A percentile compares a stretch with the other conserved stretches of the same genome.
These are phyloP conservation scores for Odontamblyopus lacepedii DNA, from an alignment of 2,797 vertebrate species.

Conservation along the genomic window DNA sequence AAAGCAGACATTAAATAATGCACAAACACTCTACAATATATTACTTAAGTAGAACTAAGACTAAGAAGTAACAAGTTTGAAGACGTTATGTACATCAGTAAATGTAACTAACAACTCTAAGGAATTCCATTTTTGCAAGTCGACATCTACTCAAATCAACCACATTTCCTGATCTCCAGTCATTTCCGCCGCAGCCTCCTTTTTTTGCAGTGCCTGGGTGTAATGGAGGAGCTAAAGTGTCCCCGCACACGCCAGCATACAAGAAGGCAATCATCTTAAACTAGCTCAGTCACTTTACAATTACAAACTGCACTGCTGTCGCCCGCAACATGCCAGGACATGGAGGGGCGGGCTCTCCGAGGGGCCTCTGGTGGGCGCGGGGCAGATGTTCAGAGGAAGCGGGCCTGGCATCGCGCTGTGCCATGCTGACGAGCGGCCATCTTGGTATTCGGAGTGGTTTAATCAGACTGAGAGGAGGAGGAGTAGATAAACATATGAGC, in stretches of 20 bases:
- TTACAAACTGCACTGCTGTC: slow-evolving; percentile 77
- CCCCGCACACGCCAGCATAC: slow-evolving; percentile 73
- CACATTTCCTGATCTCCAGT: background rate
- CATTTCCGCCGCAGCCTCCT: background rate
- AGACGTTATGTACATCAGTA: too few relatives aligned
- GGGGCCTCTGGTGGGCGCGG: slow-evolving; percentile 84
- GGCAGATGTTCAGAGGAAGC: slow-evolving; percentile 86
- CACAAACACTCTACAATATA: too few relatives aligned
- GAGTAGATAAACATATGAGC: background rate
- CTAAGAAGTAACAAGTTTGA: too few relatives aligned
- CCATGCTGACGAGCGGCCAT: slow-evolving; percentile 34
- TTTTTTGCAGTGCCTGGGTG: slow-evolving; percentile 23
- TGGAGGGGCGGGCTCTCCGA: slow-evolving; percentile 77
- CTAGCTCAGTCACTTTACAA: slow-evolving; percentile 28
- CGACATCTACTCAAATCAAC: too few relatives aligned
- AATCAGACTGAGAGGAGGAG: slow-evolving; percentile 25
- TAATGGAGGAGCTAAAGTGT: slow-evolving; percentile 79
- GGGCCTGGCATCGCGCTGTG: slow-evolving; percentile 57
- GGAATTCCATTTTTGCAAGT: too few relatives aligned
- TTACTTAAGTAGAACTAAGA: too few relatives aligned
- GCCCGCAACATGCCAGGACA: slow-evolving; percentile 87
- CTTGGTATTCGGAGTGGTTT: slow-evolving; percentile 51
- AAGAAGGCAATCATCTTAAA: slow-evolving; percentile 59
- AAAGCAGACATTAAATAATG: too few relatives aligned
- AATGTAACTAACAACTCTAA: too few relatives aligned